Evolutionary conservation across 2,113 vertebrate species (phyloP).

Genomic region (Abramis brama): DNA sequence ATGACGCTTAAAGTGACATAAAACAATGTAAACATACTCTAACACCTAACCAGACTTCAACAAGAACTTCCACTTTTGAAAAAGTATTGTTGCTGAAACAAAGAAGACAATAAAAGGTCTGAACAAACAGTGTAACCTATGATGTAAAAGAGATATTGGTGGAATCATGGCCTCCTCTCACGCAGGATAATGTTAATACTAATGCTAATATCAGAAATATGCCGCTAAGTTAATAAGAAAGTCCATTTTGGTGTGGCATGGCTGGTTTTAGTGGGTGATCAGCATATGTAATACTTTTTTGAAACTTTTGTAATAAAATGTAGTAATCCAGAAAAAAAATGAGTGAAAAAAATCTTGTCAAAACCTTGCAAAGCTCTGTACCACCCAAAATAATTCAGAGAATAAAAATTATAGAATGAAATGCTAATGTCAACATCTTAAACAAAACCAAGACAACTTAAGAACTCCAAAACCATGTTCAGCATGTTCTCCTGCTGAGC

Average conservation of each 20-base stretch:
- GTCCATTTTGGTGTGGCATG: constrained; percentile 17
- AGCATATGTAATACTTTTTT: background rate
- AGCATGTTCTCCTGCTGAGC: constrained; percentile 19
- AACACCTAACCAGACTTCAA: constrained; percentile 5
- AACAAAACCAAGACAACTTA: background rate
- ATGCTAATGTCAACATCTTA: background rate
- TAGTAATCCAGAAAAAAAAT: background rate
- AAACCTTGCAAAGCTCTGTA: background rate
- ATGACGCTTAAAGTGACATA: background rate
- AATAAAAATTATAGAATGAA: background rate
- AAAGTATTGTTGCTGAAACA: background rate
- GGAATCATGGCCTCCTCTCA: background rate
- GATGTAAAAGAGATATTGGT: background rate
- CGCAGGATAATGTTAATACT: background rate
- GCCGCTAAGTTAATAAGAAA: background rate
- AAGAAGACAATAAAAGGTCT: background rate
- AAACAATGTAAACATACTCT: background rate
- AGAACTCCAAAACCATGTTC: background rate
- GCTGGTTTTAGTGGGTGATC: constrained; percentile 16
- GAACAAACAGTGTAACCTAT: background rate
- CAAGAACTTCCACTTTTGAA: background rate
- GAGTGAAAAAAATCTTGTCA: background rate
- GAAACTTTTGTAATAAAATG: background rate
- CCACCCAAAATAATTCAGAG: background rate
- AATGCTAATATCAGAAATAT: background rate